These are phyloP conservation scores for Drosophila kikkawai DNA, from an alignment of 1,140 invertebrate genomes.

Conservation along the genomic window DNA sequence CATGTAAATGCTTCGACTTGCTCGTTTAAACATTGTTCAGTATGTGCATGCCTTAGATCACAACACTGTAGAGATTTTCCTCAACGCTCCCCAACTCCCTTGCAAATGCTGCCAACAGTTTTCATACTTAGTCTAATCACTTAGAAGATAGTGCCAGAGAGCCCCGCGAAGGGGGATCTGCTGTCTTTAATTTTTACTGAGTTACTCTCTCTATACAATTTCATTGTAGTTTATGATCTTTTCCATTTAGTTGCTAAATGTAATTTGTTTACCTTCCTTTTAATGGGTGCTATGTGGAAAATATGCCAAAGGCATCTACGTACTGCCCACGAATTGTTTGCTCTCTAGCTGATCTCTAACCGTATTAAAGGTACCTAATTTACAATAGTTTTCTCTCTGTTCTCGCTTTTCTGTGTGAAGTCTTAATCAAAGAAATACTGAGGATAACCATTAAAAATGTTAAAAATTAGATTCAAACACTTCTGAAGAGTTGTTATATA, in stretches of 20 bases:
- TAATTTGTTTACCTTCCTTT: constrained; percentile 48
- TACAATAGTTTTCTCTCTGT: constrained; percentile 76
- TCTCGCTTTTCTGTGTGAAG: constrained; percentile 6
- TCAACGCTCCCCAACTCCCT: constrained; percentile 23
- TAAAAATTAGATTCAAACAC: too few relatives aligned
- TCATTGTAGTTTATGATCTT: constrained; percentile 71
- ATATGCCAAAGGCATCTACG: constrained; percentile 47
- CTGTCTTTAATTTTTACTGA: constrained; percentile 1
- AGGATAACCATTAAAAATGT: too few relatives aligned
- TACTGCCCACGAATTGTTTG: constrained; percentile 31
- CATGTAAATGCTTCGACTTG: constrained; percentile 59
- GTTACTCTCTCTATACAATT: constrained; percentile 69
- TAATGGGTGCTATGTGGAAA: constrained; percentile 58
- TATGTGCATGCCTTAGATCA: constrained; percentile 78
- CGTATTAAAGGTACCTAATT: constrained; percentile 82
- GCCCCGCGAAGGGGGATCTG: constrained; percentile 11
- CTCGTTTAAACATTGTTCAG: constrained; percentile 70
- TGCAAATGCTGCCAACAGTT: constrained; percentile 61
- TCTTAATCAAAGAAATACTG: background rate
- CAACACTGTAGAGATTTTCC: constrained; percentile 82
- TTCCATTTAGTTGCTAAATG: constrained; percentile 59
- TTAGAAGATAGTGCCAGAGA: constrained; percentile 51
- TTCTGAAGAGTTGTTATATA: too few relatives aligned
- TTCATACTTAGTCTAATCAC: constrained; percentile 47
- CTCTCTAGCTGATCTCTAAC: constrained; percentile 44